Evolutionary conservation across 1,140 invertebrate genomes (phyloP), one percentile per base, ranked within the genome.

Genomic region (Diabrotica undecimpunctata): DNA sequence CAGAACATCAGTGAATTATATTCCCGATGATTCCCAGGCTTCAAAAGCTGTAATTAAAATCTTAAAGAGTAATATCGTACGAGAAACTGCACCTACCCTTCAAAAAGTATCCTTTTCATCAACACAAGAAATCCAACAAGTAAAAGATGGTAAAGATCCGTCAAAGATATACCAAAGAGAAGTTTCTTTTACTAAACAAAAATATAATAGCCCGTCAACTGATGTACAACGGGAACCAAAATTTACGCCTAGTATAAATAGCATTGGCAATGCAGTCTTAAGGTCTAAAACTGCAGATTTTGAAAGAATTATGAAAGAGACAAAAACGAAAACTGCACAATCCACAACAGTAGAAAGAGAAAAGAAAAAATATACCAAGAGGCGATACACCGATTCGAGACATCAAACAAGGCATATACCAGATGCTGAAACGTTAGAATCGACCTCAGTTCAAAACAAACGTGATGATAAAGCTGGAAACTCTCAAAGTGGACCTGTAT

Each of bases 211-310:
- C 51, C 51, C 66, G 36, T 70, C 72, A 64, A 58, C 72, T 60
- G 70, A 37, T 7, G 55, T 57, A 37, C 72, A 75, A 12, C 67
- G 68, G 55, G 79, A 80, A 54, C 75, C 75, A 0, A 81, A 78
- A 66, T 73, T 77, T 50, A 85, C 84, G 11, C 79, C 85, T 4
- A 86, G 83, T 70, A 88, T 88, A 70, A 84, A 86, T 0, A 87
- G 81, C 66, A 87, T 88, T 57, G 87, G 87, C 7, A 86, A 86
- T 37, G 86, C 84, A 12, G 87, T 88, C 37, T 74, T 89, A 59
- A 80, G 84, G 67, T 88, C 87, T 5, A 87, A 87, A 75, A 88
- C 86, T 0, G 86, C 85, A 0, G 86, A 89, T 66, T 86, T 89
- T 67, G 87, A 88, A 70, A 81, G 85, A 70, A 86, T 87, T 75